Percentiles rank a stretch among this genome's conserved stretches.
Evolutionary conservation across 92 coral and sea anemone genomes (phyloP).

Genomic region (Parazoanthus darwini): DNA sequence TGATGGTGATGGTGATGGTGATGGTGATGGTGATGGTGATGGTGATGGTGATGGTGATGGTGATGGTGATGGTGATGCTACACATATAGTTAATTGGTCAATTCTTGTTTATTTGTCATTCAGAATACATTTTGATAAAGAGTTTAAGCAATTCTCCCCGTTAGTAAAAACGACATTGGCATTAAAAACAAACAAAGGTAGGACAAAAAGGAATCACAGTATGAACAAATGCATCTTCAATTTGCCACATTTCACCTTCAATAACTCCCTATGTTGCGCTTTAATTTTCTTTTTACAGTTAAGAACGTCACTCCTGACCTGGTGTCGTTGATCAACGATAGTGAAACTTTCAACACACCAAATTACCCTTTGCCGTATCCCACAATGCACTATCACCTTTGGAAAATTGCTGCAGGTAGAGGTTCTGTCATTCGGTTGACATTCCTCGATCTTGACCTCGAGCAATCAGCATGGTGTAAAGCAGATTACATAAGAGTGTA

Average conservation of each 20-base stretch:
- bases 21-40: neutral
- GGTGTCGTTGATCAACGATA: neutral
- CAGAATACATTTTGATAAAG: too few relatives aligned
- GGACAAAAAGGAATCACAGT: too few relatives aligned
- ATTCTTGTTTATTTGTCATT: too few relatives aligned
- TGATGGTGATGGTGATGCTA: too few relatives aligned
- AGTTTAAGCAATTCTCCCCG: too few relatives aligned
- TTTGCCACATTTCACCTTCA: too few relatives aligned
- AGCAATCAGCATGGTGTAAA: neutral
- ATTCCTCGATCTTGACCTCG: neutral
- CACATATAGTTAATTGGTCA: too few relatives aligned
- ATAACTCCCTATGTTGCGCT: neutral
- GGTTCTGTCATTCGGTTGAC: neutral
- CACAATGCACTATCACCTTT: neutral
- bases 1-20: neutral
- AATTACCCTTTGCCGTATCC: neutral
- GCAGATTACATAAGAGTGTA: neutral
- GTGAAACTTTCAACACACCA: neutral
- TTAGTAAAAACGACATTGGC: too few relatives aligned
- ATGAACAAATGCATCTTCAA: too few relatives aligned
- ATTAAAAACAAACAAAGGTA: too few relatives aligned
- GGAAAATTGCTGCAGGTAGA: neutral
- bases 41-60: neutral
- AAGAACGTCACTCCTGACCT: neutral
- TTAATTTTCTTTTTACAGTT: neutral